Conservation (phyloP, 2,888 invertebrate species). For the Dasypogon diadema region DNA sequence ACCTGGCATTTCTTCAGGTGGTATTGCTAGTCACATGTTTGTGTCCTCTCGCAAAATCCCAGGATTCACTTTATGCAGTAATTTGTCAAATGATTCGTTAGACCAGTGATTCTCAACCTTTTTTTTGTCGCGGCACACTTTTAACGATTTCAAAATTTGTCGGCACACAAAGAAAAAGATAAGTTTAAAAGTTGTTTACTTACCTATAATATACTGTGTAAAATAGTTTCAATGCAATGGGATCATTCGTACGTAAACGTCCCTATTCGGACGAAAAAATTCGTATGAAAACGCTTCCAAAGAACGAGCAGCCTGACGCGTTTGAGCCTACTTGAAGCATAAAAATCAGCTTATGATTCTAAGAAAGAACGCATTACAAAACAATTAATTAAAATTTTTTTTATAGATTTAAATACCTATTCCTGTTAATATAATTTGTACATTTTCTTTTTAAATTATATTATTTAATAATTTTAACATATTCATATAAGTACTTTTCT, state of each 20-base stretch:
- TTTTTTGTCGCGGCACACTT: too few relatives aligned
- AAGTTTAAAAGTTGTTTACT: too few relatives aligned
- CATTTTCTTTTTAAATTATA: slow-evolving; percentile 7
- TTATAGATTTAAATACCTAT: slow-evolving; percentile 15
- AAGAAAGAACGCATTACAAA: slow-evolving; percentile 1
- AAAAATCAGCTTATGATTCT: slow-evolving; percentile 20
- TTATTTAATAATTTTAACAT: slow-evolving; percentile 4
- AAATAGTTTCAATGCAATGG: slow-evolving; percentile 17
- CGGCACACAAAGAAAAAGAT: too few relatives aligned
- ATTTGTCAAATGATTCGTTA: too few relatives aligned
- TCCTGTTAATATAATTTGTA: slow-evolving; percentile 18
- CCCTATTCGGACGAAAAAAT: slow-evolving; percentile 15
- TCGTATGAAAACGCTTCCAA: neutral
- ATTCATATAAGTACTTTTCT: too few relatives aligned
- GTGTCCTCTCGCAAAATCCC: too few relatives aligned
- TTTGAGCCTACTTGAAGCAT: slow-evolving; percentile 12
- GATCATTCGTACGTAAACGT: slow-evolving; percentile 11
- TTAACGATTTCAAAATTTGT: too few relatives aligned
- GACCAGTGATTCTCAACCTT: too few relatives aligned
- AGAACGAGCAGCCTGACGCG: neutral
- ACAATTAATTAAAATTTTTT: neutral
- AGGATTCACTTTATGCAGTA: too few relatives aligned
- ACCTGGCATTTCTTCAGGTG: too few relatives aligned
- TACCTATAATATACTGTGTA: too few relatives aligned
- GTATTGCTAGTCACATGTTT: too few relatives aligned